Conservation (phyloP, 2,888 invertebrate genomes). For the Rosalia funebris region DNA sequence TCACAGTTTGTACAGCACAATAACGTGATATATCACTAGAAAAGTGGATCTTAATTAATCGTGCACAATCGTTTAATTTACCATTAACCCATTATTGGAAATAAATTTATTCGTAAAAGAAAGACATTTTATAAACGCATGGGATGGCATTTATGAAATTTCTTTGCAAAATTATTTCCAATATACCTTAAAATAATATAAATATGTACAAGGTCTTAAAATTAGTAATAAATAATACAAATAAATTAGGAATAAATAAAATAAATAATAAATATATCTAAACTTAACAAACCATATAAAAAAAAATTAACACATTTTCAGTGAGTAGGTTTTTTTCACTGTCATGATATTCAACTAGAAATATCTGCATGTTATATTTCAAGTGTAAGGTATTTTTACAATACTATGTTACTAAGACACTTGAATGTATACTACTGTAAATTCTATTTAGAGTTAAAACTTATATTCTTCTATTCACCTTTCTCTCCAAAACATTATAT, state of each 20-base stretch:
- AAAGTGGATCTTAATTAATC: neutral
- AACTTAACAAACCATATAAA: slow-evolving; percentile 21
- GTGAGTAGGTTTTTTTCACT: too few relatives aligned
- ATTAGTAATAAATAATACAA: slow-evolving; percentile 23
- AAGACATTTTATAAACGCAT: slow-evolving; percentile 39
- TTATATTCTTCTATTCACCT: too few relatives aligned
- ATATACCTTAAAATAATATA: slow-evolving; percentile 29
- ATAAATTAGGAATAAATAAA: slow-evolving; percentile 24
- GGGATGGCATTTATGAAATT: slow-evolving; percentile 39
- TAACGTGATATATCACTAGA: neutral
- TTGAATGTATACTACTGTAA: too few relatives aligned
- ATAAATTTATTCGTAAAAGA: slow-evolving; percentile 32
- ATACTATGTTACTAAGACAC: too few relatives aligned
- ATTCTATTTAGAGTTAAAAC: too few relatives aligned
- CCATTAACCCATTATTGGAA: slow-evolving; percentile 38
- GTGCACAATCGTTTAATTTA: slow-evolving; percentile 12
- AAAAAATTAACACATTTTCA: too few relatives aligned
- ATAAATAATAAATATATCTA: slow-evolving; percentile 32
- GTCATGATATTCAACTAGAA: too few relatives aligned
- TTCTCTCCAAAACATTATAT: too few relatives aligned
- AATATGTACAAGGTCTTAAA: slow-evolving; percentile 32
- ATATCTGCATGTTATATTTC: too few relatives aligned
- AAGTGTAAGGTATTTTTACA: too few relatives aligned
- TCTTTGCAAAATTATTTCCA: slow-evolving; percentile 42
- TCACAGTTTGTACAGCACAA: neutral